These are phyloP conservation scores for Lordiphosa collinella DNA, from an alignment of 1,140 invertebrate genomes.

Conservation along the genomic window DNA sequence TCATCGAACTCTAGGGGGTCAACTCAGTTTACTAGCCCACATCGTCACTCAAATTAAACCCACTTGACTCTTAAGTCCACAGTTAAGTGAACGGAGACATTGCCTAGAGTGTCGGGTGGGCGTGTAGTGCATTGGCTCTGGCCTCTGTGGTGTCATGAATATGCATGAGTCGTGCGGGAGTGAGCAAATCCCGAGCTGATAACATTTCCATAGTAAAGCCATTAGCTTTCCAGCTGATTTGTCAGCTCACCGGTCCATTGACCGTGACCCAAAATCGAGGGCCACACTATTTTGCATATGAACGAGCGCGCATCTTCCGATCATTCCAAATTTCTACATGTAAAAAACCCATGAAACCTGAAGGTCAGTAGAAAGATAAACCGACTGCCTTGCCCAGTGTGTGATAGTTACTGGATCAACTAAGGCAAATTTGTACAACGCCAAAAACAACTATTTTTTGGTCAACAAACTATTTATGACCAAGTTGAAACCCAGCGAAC, in stretches of 20 bases:
- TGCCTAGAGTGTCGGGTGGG: neutral
- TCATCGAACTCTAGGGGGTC: slow-evolving; percentile 59
- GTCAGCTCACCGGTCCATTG: slow-evolving; percentile 53
- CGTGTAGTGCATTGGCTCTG: slow-evolving; percentile 5
- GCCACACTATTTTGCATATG: slow-evolving; percentile 58
- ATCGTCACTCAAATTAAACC: slow-evolving; percentile 33
- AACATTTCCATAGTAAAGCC: slow-evolving; percentile 39
- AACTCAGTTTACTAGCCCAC: slow-evolving; percentile 45
- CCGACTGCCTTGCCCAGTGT: neutral
- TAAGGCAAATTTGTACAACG: slow-evolving; percentile 13
- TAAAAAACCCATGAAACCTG: slow-evolving; percentile 33
- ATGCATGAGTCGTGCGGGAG: slow-evolving; percentile 22
- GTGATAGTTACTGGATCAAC: too few relatives aligned
- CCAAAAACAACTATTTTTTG: slow-evolving; percentile 41
- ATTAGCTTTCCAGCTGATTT: slow-evolving; percentile 25
- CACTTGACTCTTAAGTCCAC: slow-evolving; percentile 46
- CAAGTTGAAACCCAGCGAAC: slow-evolving; percentile 11
- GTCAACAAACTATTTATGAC: slow-evolving; percentile 72
- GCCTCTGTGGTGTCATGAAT: slow-evolving; percentile 18
- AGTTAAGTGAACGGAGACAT: slow-evolving; percentile 21
- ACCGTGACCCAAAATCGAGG: slow-evolving; percentile 64
- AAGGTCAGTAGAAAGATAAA: slow-evolving; percentile 60
- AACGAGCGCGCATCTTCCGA: slow-evolving; percentile 26
- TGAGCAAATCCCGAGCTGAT: slow-evolving; percentile 30
- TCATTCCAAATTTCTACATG: slow-evolving; percentile 52